A percentile compares a stretch with the other conserved stretches of the same genome.
Conservation (phyloP, 2,113 vertebrate genomes). For the Pachycephala philippinensis region DNA sequence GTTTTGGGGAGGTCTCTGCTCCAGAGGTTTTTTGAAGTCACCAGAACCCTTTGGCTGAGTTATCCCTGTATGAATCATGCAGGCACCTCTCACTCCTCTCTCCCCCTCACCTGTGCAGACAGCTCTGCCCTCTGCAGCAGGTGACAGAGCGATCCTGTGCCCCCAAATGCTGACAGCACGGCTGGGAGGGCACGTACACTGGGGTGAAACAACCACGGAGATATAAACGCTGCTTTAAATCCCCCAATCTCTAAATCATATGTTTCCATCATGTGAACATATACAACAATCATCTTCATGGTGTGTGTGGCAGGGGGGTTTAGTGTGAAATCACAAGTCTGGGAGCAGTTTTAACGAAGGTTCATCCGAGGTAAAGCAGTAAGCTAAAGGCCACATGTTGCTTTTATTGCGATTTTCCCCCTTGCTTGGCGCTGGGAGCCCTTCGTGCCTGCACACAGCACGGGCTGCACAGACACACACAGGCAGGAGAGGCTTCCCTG, state of each 20-base stretch:
- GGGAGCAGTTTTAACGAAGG: background rate
- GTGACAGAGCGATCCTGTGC: background rate
- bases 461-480: slow-evolving; percentile 12
- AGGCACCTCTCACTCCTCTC: background rate
- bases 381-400: slow-evolving; percentile 61
- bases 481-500: slow-evolving; percentile 16
- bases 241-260: background rate
- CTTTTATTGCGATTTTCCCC: slow-evolving; percentile 43
- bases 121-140: background rate
- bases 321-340: slow-evolving; percentile 8
- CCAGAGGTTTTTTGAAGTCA: background rate
- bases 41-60: background rate
- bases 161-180: accelerated
- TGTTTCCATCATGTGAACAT: background rate
- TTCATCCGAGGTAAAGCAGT: slow-evolving; percentile 50
- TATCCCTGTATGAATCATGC: background rate
- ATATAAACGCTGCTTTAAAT: background rate
- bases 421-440: background rate
- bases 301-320: background rate
- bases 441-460: slow-evolving; percentile 40
- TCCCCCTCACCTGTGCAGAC: background rate
- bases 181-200: background rate
- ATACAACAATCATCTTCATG: background rate
- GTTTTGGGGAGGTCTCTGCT: background rate
- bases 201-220: background rate